Conservation (phyloP, 1,140 invertebrate species). For the Apis dorsata region DNA sequence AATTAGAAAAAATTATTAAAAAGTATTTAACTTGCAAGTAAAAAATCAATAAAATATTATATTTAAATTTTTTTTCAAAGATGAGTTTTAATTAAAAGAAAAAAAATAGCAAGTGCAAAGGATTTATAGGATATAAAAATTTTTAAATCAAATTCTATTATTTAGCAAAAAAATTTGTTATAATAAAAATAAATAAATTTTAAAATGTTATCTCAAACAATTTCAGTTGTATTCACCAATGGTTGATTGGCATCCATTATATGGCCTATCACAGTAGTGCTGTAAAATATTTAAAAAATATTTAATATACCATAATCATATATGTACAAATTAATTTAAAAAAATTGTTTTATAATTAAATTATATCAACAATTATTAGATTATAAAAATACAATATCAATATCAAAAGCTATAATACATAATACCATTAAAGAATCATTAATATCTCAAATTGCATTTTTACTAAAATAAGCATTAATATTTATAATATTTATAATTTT, state of each 20-base stretch:
- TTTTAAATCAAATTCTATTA: slow-evolving; percentile 6
- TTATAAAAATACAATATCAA: not conserved
- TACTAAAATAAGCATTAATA: too few species aligned
- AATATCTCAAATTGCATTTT: not conserved
- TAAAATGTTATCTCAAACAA: slow-evolving; percentile 59
- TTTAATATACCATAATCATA: not conserved
- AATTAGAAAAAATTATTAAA: not conserved
- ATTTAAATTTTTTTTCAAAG: too few species aligned
- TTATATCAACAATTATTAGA: not conserved
- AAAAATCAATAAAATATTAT: not conserved
- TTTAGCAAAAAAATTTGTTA: not conserved
- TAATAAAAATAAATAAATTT: slow-evolving; percentile 22
- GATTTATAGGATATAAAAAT: slow-evolving; percentile 9
- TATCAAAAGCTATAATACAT: not conserved
- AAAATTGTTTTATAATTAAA: not conserved
- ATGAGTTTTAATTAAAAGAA: not conserved
- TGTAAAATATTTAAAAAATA: slow-evolving; percentile 70
- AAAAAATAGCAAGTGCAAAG: slow-evolving; percentile 10
- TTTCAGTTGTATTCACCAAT: slow-evolving; percentile 70
- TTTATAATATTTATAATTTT: not conserved
- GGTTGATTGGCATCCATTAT: slow-evolving; percentile 73
- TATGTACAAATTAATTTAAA: not conserved
- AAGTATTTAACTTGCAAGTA: not conserved
- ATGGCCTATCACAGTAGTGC: slow-evolving; percentile 78
- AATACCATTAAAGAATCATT: not conserved